Evolutionary conservation across 2,113 vertebrate species (phyloP).

Genomic region (Lophius piscatorius): DNA sequence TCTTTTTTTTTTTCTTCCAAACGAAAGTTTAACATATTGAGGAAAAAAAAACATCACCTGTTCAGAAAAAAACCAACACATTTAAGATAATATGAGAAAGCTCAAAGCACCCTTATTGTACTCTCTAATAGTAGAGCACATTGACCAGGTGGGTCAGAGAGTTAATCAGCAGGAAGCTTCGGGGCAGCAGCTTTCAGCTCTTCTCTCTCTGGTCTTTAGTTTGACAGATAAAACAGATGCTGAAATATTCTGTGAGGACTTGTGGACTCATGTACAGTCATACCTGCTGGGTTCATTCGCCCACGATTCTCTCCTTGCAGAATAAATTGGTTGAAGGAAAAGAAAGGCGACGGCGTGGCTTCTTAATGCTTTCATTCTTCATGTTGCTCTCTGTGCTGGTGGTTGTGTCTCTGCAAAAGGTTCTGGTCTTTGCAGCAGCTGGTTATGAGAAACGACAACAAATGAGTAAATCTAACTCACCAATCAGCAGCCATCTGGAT

Average conservation of each 20-base stretch:
- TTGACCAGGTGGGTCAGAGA: too few species aligned
- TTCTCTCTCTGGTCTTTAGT: slow-evolving; percentile 5
- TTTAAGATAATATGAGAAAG: too few species aligned
- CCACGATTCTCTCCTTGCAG: not conserved
- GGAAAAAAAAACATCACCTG: too few species aligned
- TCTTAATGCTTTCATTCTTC: not conserved
- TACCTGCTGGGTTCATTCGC: not conserved
- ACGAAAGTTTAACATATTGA: too few species aligned
- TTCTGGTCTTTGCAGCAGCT: not conserved
- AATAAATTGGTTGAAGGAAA: not conserved
- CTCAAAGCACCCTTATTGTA: too few species aligned
- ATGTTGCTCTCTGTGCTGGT: not conserved
- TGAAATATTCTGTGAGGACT: not conserved
- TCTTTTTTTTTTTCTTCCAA: too few species aligned
- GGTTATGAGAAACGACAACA: not conserved
- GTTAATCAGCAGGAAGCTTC: not conserved
- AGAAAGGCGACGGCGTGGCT: not conserved
- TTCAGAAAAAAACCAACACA: too few species aligned
- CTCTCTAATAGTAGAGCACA: too few species aligned
- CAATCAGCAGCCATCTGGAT: slow-evolving; percentile 11
- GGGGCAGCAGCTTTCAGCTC: slow-evolving; percentile 13
- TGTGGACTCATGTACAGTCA: not conserved
- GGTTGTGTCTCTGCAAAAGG: not conserved
- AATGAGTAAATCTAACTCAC: too few species aligned
- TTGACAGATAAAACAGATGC: slow-evolving; percentile 27